These are phyloP conservation scores for Prunella fulvescens DNA, from an alignment of 2,113 vertebrate species.

Conservation along the genomic window DNA sequence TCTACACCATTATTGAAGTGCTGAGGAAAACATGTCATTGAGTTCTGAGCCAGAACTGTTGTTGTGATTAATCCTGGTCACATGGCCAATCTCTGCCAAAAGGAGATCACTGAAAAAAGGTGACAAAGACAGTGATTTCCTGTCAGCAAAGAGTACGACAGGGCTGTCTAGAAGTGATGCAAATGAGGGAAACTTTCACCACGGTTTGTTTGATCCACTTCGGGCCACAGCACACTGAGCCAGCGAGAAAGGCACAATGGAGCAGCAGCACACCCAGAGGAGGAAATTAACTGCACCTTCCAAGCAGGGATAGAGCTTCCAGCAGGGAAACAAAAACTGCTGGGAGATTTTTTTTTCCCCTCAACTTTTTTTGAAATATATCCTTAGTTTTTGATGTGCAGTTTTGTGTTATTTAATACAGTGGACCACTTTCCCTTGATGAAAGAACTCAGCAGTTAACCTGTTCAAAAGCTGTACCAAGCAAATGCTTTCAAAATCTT, in stretches of 20 bases:
- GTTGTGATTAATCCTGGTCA: constrained; percentile 83
- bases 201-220: constrained; percentile 80
- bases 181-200: constrained; percentile 83
- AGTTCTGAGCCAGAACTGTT: constrained; percentile 76
- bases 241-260: constrained; percentile 54
- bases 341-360: background rate
- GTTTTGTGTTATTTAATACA: background rate
- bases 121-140: constrained; percentile 88
- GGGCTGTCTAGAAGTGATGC: constrained; percentile 85
- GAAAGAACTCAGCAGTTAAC: background rate
- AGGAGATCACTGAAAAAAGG: constrained; percentile 83
- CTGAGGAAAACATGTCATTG: constrained; percentile 80
- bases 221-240: constrained; percentile 68
- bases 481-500: background rate
- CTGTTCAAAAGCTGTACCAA: background rate
- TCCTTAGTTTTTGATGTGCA: background rate
- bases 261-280: constrained; percentile 68
- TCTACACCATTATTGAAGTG: constrained; percentile 72
- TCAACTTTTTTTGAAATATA: background rate
- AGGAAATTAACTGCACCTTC: constrained; percentile 64
- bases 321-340: constrained; percentile 26
- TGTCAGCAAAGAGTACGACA: constrained; percentile 82
- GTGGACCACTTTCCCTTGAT: background rate
- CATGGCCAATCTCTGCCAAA: constrained; percentile 82
- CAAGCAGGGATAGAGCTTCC: background rate